Conservation (phyloP, 2,797 vertebrate genomes). For the Helarctos malayanus region DNA sequence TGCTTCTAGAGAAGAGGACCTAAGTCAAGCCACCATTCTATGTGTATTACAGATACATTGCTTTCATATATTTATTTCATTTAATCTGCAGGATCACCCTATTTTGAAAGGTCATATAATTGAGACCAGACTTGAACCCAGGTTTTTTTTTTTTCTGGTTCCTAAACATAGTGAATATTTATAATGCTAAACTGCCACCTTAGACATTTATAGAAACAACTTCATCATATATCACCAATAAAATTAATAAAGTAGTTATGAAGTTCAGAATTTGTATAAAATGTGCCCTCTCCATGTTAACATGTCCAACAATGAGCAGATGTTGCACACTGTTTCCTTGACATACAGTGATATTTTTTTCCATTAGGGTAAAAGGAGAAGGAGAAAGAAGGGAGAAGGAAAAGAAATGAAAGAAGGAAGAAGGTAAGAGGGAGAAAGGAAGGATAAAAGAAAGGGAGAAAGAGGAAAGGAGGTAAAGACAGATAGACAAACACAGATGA, state of each 20-base stretch:
- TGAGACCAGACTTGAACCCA: not conserved
- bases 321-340: not conserved
- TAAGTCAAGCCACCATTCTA: not conserved
- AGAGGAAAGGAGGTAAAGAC: not conserved
- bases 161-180: not conserved
- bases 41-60: not conserved
- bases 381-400: not conserved
- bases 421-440: not conserved
- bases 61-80: slow-evolving; percentile 13
- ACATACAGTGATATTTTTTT: slow-evolving; percentile 4
- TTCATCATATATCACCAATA: not conserved
- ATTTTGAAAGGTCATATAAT: slow-evolving; percentile 2
- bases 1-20: not conserved
- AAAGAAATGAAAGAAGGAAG: not conserved
- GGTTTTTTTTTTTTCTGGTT: not conserved
- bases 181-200: not conserved
- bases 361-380: not conserved
- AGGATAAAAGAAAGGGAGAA: not conserved
- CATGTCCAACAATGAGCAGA: not conserved
- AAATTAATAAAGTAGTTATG: not conserved
- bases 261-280: not conserved
- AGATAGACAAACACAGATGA: not conserved
- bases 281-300: not conserved
- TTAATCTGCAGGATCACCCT: not conserved
- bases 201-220: not conserved